A percentile compares a stretch with the other conserved stretches of the same genome.
Conservation (phyloP, 2,888 invertebrate species). For the Xestia ashworthii region DNA sequence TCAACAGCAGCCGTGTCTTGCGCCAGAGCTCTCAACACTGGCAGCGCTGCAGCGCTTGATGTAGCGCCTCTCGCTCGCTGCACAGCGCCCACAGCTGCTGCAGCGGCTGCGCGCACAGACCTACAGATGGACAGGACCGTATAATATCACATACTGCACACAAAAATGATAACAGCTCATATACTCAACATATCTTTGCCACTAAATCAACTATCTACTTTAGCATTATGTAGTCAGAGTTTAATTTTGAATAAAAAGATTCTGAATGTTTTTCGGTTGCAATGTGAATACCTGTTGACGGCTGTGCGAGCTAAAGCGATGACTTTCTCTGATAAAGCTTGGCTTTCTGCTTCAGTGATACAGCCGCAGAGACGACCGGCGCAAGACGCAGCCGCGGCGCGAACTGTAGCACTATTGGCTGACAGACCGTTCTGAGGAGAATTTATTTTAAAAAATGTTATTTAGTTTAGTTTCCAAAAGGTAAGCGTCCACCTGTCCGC, state of each 20-base stretch:
- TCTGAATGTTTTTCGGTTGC: no score
- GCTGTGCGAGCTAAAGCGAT: conserved; percentile 79
- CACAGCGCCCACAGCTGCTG: conserved; percentile 97
- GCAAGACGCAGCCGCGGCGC: conserved; percentile 98
- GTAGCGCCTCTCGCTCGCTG: conserved; percentile 99
- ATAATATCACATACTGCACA: no score
- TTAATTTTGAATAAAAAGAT: no score
- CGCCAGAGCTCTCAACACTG: conserved; percentile 97
- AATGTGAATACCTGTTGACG: conserved; percentile 54
- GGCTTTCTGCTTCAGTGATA: conserved; percentile 80
- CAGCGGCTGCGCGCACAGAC: conserved; percentile 81
- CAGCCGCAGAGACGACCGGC: conserved; percentile 94
- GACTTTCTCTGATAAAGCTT: conserved; percentile 82
- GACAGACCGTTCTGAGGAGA: conserved; percentile 92
- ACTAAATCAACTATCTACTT: no score
- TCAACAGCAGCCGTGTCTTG: conserved; percentile 98
- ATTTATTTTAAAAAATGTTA: no score
- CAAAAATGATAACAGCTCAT: no score
- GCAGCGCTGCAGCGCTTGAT: conserved; percentile 98
- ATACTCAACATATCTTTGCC: no score
- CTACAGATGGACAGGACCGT: conserved; percentile 9
- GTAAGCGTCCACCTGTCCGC: no score
- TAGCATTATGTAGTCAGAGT: no score
- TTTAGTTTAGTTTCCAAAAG: no score
- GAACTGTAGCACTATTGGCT: conserved; percentile 94